Evolutionary conservation across 2,113 vertebrate genomes (phyloP).

Genomic region (Sturnus vulgaris): DNA sequence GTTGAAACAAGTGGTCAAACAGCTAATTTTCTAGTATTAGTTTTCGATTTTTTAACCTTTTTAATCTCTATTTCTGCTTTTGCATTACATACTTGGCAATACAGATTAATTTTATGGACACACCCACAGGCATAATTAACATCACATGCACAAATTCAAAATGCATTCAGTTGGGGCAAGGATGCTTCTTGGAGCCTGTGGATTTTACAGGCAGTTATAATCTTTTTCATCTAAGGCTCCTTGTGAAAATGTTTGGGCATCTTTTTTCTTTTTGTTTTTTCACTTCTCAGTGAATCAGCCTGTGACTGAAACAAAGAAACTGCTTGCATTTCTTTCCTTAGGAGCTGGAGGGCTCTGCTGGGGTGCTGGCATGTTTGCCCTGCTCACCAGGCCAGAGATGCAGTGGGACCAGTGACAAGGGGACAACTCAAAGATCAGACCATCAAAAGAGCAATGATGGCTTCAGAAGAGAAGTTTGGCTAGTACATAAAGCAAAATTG

Average conservation of each 20-base stretch:
- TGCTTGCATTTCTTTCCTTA: background rate
- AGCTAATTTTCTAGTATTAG: background rate
- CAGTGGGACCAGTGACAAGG: background rate
- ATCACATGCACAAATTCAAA: background rate
- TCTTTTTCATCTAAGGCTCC: background rate
- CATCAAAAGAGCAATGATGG: background rate
- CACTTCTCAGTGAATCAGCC: background rate
- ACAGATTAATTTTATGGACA: background rate
- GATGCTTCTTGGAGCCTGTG: background rate
- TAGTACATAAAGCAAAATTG: background rate
- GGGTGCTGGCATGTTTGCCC: background rate
- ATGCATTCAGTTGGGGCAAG: background rate
- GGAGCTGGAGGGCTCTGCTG: background rate
- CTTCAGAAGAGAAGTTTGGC: background rate
- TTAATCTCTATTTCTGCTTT: background rate
- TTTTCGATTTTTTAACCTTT: background rate
- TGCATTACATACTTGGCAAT: accelerated
- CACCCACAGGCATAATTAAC: background rate
- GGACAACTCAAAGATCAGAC: background rate
- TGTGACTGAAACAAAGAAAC: background rate
- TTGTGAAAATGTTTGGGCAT: background rate
- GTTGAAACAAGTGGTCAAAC: background rate
- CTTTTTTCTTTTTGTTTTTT: background rate
- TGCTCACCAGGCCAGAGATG: background rate
- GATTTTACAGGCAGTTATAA: background rate